Evolutionary conservation across 2,113 vertebrate species (phyloP), one percentile per base, ranked within the genome.

Genomic region (Anser cygnoides): DNA sequence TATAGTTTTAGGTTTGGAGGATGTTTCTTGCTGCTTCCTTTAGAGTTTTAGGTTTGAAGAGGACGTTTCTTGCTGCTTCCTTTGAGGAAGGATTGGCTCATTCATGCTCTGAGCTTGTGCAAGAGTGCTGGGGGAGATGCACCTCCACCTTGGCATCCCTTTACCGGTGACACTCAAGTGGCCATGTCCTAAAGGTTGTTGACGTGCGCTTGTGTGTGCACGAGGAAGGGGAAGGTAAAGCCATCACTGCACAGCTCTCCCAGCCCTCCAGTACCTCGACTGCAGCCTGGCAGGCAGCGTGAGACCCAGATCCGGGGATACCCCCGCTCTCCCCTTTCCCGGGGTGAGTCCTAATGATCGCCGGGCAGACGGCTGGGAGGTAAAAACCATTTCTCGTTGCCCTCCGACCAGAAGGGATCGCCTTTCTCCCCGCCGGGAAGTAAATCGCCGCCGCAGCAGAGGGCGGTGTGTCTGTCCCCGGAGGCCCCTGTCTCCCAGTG

Each of bases 401-500:
- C 62, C 55, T 29, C 8, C 33, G 71, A 4, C 3, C 50, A 2
- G n/a, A 2, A 0, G 0, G 80, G 58, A 46, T 22, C 0, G 3
- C 62, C n/a, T 11, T 10, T 49, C 68, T 70, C 1, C 0, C 39
- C 2, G 23, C 61, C 80, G 92, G 87, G 84, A 9, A 67, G 87
- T 28, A 54, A n/a, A 43, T 25, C 29, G 6, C 66, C 6, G 52
- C 28, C 31, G 2, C 31, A 18, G 66, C 4, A 62, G 57, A 93
- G 79, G 92, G 41, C 3, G 26, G 3, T 25, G 71, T 9, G 39
- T 13, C 17, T 77, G 85, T 93, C 92, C 94, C 84, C 16, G 80
- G 22, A 96, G 92, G 79, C 58, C 68, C 70, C 68, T 86, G 93
- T 95, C 94, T 97, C 87, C 93, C 95, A 59, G 90, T 98, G 98